A percentile compares a stretch with the other conserved stretches of the same genome.
phyloP scores from a whole-genome alignment of 2,888 invertebrate genomes.

The Cerastoderma edule region DNA sequence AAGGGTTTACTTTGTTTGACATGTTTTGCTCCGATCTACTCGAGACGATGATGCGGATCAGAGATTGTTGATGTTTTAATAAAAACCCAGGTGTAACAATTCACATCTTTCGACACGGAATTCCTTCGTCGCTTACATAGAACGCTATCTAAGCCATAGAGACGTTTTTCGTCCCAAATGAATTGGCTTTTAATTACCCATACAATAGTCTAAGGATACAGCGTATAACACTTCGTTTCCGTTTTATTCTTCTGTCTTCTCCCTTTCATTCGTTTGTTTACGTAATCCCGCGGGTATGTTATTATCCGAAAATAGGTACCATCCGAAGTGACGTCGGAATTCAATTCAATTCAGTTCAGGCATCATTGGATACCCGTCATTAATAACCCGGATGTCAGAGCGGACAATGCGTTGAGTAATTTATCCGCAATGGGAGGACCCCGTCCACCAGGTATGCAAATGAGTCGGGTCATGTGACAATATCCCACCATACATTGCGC shows the following conservation, averaged over 20 bases:
- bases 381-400: slow-evolving; percentile 22
- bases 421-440: slow-evolving; percentile 21
- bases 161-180: neutral
- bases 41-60: slow-evolving; percentile 19
- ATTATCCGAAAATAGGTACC: slow-evolving; percentile 18
- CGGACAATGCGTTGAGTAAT: slow-evolving; percentile 25
- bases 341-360: slow-evolving; percentile 14
- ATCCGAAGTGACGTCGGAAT: slow-evolving; percentile 19
- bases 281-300: neutral
- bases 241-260: neutral
- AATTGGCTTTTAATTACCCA: slow-evolving; percentile 12
- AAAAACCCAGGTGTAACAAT: slow-evolving; percentile 48
- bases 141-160: slow-evolving; percentile 8
- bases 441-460: slow-evolving; percentile 15
- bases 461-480: too few species aligned
- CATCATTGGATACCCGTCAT: slow-evolving; percentile 23
- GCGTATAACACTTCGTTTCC: slow-evolving; percentile 9
- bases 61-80: slow-evolving; percentile 22
- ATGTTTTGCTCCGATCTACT: slow-evolving; percentile 19
- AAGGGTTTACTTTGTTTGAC: slow-evolving; percentile 27
- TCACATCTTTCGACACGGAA: slow-evolving; percentile 23
- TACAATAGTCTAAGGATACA: neutral
- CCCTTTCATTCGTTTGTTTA: slow-evolving; percentile 1
- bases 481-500: too few species aligned
- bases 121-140: neutral